phyloP scores from a whole-genome alignment of 2,113 vertebrate species.

The Cryptoleucopteryx plumbea region DNA sequence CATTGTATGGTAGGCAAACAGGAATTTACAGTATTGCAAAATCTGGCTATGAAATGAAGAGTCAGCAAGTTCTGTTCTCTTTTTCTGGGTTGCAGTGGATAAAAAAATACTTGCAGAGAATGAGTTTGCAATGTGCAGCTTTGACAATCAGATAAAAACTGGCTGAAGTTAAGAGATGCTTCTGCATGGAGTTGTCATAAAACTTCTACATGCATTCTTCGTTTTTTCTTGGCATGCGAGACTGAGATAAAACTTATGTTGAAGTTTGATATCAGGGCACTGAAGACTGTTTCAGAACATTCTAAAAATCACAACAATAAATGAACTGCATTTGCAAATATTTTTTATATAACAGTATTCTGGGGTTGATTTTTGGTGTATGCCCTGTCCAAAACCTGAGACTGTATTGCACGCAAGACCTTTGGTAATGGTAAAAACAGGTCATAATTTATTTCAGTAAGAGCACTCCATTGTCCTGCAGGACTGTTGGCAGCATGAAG shows the following conservation, averaged over 20 bases:
- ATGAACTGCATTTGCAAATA: not conserved
- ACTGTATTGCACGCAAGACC: not conserved
- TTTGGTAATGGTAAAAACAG: not conserved
- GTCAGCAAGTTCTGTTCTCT: not conserved
- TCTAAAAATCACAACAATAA: not conserved
- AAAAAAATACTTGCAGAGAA: not conserved
- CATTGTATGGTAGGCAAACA: not conserved
- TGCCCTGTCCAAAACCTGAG: not conserved
- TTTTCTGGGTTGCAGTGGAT: not conserved
- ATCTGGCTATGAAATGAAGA: not conserved
- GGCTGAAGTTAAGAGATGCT: not conserved
- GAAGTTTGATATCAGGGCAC: not conserved
- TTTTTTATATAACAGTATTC: not conserved
- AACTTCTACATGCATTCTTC: not conserved
- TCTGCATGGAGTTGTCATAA: not conserved
- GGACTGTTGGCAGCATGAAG: not conserved
- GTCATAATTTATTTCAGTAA: not conserved
- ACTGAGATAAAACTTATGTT: not conserved
- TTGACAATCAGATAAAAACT: not conserved
- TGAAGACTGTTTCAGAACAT: not conserved
- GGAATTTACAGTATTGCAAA: not conserved
- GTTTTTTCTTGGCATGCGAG: not conserved
- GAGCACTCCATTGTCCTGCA: not conserved
- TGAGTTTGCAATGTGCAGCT: not conserved
- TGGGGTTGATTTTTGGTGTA: not conserved